Conservation (phyloP, 2,797 vertebrate genomes). For the Lithobates sylvaticus region DNA sequence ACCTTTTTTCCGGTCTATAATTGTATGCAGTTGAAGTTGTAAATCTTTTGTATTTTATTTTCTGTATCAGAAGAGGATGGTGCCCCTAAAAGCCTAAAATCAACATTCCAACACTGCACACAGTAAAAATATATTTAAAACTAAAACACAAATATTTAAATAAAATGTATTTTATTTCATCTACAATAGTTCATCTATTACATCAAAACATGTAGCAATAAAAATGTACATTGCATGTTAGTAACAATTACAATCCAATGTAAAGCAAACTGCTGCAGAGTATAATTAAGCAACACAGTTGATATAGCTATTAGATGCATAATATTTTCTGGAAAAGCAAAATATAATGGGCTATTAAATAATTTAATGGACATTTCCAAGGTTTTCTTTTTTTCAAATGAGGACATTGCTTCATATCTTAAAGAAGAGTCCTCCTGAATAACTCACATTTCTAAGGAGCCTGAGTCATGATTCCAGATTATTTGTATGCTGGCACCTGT, state of each 20-base stretch:
- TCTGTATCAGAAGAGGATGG: too few species aligned
- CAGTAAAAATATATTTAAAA: background rate
- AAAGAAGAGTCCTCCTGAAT: too few species aligned
- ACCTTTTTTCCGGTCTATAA: too few species aligned
- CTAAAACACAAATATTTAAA: conserved; percentile 29
- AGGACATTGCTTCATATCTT: background rate
- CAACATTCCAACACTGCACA: background rate
- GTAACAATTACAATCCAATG: conserved; percentile 29
- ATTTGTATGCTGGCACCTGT: too few species aligned
- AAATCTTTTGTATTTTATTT: too few species aligned
- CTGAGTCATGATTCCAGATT: too few species aligned
- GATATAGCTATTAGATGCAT: conserved; percentile 7
- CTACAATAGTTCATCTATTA: conserved; percentile 64
- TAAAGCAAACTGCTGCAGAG: conserved; percentile 55
- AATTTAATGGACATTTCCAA: background rate
- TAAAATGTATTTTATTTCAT: conserved; percentile 71
- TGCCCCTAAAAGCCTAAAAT: too few species aligned
- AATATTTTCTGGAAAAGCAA: background rate
- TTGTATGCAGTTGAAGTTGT: too few species aligned
- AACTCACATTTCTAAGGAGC: too few species aligned
- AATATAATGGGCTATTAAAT: background rate
- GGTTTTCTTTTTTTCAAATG: background rate
- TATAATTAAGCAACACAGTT: conserved; percentile 30
- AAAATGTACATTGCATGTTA: conserved; percentile 30
- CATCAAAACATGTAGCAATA: conserved; percentile 1